Evolutionary conservation across 2,888 invertebrate genomes (phyloP), one percentile per base, ranked within the genome.

Genomic region (Scaptomyza parva): DNA sequence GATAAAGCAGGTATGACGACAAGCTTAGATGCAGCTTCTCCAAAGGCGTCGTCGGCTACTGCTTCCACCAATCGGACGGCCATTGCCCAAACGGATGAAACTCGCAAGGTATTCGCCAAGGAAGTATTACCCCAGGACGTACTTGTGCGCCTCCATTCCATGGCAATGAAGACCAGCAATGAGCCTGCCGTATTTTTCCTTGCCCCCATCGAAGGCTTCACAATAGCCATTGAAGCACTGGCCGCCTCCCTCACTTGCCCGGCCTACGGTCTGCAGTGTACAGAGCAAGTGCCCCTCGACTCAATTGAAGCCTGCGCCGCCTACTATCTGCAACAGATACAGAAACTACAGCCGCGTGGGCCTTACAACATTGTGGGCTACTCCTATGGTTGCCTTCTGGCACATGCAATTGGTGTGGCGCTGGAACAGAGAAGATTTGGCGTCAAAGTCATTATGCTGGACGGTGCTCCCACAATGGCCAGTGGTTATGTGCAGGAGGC

Each of bases 351-450:
- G 92, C 94, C 95, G 3, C 91, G 92, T 41, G 97, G 97, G 57
- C 98, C 98, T 2, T 98, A 97, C 93, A 94, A 95, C 53, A 92
- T 99, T 76, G 94, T 96, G 43, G 99, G 99, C 2, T 99, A 99
- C 92, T 99, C 99, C 0, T 99, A 97, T 92, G 99, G 99, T 67
- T 97, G 97, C 28, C 95, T 96, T 74, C 96, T 99, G 28, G 98
- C 98, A 8, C 97, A 98, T 91, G 99, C 99, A 93, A 98, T 99
- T 95, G 97, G 97, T 28, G 92, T 96, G 40, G 96, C 96, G 90
- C 92, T 99, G 62, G 96, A 97, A 89, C 92, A 93, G 72, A 92
- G 92, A 11, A 89, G 90, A 2, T 90, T 91, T 65, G 63, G 63
- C 9, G 89, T 88, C 0, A 86, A 89, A 43, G 80, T 92, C 22